These are phyloP conservation scores for Lagothrix lagotricha DNA, from an alignment of 2,797 vertebrate species.

Conservation along the genomic window DNA sequence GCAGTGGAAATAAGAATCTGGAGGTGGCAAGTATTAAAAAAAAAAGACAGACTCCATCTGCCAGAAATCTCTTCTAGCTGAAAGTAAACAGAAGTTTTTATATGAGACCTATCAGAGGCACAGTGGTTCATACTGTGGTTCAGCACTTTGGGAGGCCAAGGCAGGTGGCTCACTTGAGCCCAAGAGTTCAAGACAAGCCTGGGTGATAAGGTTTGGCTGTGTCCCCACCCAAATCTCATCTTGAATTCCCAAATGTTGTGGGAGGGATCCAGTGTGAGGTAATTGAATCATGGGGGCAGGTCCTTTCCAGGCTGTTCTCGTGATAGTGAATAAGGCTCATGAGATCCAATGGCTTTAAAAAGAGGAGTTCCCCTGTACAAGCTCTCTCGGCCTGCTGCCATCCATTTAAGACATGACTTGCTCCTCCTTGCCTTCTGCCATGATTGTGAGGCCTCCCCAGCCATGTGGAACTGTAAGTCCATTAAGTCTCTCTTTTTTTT, in stretches of 20 bases:
- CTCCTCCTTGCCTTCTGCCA: neutral
- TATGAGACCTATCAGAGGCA: neutral
- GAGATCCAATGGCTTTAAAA: neutral
- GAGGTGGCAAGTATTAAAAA: conserved; percentile 18
- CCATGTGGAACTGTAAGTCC: neutral
- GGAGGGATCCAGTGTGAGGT: neutral
- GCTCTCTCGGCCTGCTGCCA: neutral
- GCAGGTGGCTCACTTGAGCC: neutral
- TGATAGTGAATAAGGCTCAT: neutral
- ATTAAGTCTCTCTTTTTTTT: neutral
- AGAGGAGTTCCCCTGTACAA: neutral
- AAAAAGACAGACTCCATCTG: conserved; percentile 68
- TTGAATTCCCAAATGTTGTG: neutral
- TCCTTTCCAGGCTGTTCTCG: neutral
- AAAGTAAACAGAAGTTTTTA: conserved; percentile 68
- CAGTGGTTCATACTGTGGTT: neutral
- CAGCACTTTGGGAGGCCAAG: neutral
- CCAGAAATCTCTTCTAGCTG: conserved; percentile 67
- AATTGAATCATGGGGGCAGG: neutral
- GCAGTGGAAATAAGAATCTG: conserved; percentile 56
- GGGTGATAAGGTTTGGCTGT: neutral
- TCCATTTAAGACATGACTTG: neutral
- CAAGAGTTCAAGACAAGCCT: neutral
- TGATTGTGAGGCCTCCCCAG: neutral
- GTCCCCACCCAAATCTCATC: neutral